Evolutionary conservation across 2,797 vertebrate genomes (phyloP), one percentile per base, ranked within the genome.

Genomic region (Craterocephalus amniculus): DNA sequence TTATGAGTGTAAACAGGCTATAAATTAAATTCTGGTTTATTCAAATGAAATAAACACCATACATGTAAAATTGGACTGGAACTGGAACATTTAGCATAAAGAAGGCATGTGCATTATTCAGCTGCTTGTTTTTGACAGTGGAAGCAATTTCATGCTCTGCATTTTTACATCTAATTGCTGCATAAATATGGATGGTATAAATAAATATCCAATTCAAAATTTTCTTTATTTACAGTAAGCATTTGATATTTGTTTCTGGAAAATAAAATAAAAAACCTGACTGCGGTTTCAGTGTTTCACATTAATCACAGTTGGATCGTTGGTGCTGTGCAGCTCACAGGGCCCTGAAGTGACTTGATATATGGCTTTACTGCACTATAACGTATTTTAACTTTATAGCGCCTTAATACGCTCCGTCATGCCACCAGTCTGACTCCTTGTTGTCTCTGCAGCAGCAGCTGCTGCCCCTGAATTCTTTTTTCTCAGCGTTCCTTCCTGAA

Each of bases 341-440:
- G 49, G 45, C 68, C 63, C 70, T 61, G 35, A 75, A 83, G 76
- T 74, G 62, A 78, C 71, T 78, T 84, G 79, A 83, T 80, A 64
- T 76, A 83, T 80, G 59, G 76, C 67, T 63, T 78, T 68, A 73
- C 49, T 62, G 59, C 74, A 38, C 66, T 40, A 54, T 69, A 70
- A 67, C 27, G 54, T 69, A 78, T 85, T 88, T 86, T 79, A 91
- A 86, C 71, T 84, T 79, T 74, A 83, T 73, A 78, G 70, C 69
- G 16, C 74, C 58, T 54, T 65, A 71, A 84, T 68, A 62, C 22
- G 63, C 64, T 77, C 24, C 58, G 78, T 70, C 45, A 40, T 66
- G 70, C 63, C 75, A 80, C 73, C 67, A 38, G 82, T 71, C 74
- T 80, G 55, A 76, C 83, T 82, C 83, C 68, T 72, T 1, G 58